Percentiles rank a stretch among this genome's conserved stretches.
phyloP scores from a whole-genome alignment of 2,113 vertebrate species.

The Cephalopterus ornatus region DNA sequence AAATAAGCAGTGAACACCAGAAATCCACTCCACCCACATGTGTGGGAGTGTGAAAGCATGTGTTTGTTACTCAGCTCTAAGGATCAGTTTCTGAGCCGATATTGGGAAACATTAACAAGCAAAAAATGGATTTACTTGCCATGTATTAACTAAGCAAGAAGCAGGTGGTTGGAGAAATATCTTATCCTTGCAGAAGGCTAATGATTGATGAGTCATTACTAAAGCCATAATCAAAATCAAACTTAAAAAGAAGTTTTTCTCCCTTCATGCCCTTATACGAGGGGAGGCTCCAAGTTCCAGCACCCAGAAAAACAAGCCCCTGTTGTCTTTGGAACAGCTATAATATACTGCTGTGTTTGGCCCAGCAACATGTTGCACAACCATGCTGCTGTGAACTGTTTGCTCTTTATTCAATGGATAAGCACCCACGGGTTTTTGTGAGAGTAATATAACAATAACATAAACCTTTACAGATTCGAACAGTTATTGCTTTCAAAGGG shows the following conservation, averaged over 20 bases:
- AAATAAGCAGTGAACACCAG: background rate
- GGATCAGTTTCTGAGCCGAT: background rate
- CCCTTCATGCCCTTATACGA: rapidly evolving
- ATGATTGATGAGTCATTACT: background rate
- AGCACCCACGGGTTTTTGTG: background rate
- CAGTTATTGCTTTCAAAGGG: background rate
- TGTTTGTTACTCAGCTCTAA: background rate
- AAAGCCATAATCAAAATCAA: background rate
- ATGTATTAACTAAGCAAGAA: background rate
- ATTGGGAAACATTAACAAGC: background rate
- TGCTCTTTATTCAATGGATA: background rate
- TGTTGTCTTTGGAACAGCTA: background rate
- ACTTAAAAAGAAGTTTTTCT: background rate
- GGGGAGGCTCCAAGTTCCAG: background rate
- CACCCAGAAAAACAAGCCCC: background rate
- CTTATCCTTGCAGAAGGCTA: background rate
- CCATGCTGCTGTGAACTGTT: background rate
- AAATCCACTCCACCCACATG: background rate
- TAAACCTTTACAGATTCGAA: background rate
- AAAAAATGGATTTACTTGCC: background rate
- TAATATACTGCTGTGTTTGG: background rate
- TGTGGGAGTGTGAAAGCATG: background rate
- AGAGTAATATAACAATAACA: background rate
- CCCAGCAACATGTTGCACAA: background rate
- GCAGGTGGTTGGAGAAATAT: background rate